Base-by-base conservation (phyloP, 92 coral and sea anemone species). In the Desmophyllum pertusum region DNA sequence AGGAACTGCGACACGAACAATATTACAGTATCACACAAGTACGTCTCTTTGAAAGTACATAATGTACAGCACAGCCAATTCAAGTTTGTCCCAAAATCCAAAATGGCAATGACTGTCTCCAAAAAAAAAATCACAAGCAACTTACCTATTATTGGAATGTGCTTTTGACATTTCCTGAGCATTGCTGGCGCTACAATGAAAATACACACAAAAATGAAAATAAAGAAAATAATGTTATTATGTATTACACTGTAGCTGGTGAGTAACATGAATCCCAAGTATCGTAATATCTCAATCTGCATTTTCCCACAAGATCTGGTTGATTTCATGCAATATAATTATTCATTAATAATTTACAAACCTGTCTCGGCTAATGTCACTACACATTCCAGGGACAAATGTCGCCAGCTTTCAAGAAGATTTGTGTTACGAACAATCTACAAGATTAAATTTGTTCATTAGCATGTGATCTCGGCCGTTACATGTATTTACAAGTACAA, bases 321-420 rank as follows among this genome's bases (percentile, higher is more conserved):
- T n/a, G n/a, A n/a, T n/a, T n/a, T n/a, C n/a, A n/a, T n/a, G n/a
- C n/a, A n/a, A n/a, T n/a, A n/a, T n/a, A n/a, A n/a, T n/a, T n/a
- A n/a, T n/a, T n/a, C n/a, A n/a, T n/a, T n/a, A n/a, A n/a, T n/a
- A 29, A 45, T 15, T 46, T 36, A 37, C 84, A 36, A 38, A 96
- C 99, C 99, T 88, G 96, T 92, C 65, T 96, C 99, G 0, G 98
- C 98, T 81, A 96, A 84, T 14, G 98, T 94, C 43, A 96, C 99
- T 37, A 96, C 93, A 69, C 99, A 96, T 90, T 96, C 99, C 50
- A 96, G 74, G 48, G 99, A 87, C 35, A 96, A 83, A 67, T 96
- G 99, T 40, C 97, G 83, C 93, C 95, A 90, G 89, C 88, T 94
- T 62, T 92, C 96, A 46, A 86, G 93, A 71, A 92, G 81, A 37